A percentile compares a stretch with the other conserved stretches of the same genome.
phyloP scores from a whole-genome alignment of 2,797 vertebrate genomes.

The Gymnoscopelus braueri region DNA sequence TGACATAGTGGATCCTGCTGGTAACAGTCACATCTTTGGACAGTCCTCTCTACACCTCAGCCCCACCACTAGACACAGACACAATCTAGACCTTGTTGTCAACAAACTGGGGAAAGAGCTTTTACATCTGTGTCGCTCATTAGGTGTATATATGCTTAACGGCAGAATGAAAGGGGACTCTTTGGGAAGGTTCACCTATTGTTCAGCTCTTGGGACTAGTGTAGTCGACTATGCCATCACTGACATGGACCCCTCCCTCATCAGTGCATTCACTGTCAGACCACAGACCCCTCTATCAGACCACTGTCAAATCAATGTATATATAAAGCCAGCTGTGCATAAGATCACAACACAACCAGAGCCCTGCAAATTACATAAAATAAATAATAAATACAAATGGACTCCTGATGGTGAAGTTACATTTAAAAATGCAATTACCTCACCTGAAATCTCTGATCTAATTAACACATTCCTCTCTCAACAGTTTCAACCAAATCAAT shows the following conservation, averaged over 20 bases:
- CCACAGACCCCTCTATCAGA: constrained; percentile 11
- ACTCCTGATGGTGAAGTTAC: neutral
- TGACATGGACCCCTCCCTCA: constrained; percentile 22
- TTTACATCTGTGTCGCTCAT: constrained; percentile 14
- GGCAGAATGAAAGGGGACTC: constrained; percentile 18
- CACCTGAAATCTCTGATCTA: neutral
- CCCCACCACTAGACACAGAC: neutral
- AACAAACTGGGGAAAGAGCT: constrained; percentile 9
- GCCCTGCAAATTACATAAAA: neutral
- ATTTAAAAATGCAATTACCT: neutral
- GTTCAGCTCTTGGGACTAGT: constrained; percentile 22
- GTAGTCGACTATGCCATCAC: constrained; percentile 25
- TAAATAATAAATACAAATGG: neutral
- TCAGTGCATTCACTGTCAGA: constrained; percentile 16
- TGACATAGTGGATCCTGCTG: neutral
- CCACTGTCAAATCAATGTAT: constrained; percentile 22
- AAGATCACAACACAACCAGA: neutral
- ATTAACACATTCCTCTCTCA: neutral
- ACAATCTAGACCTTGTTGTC: constrained; percentile 7
- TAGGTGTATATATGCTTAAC: constrained; percentile 20
- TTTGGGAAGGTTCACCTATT: constrained; percentile 6
- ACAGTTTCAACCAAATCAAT: neutral
- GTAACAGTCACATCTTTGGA: constrained; percentile 6
- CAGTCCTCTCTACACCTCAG: neutral
- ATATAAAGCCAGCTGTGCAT: neutral